Conservation (phyloP, 2,797 vertebrate species). For the Cryptoblepharus egeriae region DNA sequence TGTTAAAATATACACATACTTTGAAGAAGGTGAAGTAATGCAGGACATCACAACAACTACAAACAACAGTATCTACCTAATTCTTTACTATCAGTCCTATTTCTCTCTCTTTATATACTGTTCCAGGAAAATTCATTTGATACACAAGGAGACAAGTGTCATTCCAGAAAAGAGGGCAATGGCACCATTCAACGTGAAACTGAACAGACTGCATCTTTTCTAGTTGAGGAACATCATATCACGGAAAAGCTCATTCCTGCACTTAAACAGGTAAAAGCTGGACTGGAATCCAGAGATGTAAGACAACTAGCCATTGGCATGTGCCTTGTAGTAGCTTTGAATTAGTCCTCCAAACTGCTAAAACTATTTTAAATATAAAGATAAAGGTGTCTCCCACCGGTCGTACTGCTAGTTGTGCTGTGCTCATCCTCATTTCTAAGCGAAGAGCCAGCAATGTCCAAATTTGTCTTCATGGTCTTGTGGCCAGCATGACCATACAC, state of each 20-base stretch:
- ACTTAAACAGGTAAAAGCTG: neutral
- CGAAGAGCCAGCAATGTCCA: no score
- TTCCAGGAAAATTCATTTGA: conserved; percentile 37
- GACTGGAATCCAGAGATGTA: neutral
- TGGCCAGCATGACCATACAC: no score
- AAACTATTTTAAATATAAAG: neutral
- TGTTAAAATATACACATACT: neutral
- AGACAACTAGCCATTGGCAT: no score
- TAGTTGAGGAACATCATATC: neutral
- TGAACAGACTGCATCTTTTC: neutral
- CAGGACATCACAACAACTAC: conserved; percentile 10
- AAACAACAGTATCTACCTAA: neutral
- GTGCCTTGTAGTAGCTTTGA: neutral
- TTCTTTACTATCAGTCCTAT: conserved; percentile 9
- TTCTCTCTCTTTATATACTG: conserved; percentile 39
- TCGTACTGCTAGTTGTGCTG: no score
- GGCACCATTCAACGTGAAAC: neutral
- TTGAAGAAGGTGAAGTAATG: neutral
- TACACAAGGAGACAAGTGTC: neutral
- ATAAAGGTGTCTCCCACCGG: no score
- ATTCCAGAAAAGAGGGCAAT: conserved; percentile 17
- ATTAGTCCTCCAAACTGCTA: neutral
- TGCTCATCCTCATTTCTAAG: no score
- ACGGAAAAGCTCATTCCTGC: neutral
- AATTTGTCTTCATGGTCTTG: no score